Evolutionary conservation across 2,113 vertebrate genomes (phyloP), one percentile per base, ranked within the genome.

Genomic region (human (Homo sapiens)): DNA sequence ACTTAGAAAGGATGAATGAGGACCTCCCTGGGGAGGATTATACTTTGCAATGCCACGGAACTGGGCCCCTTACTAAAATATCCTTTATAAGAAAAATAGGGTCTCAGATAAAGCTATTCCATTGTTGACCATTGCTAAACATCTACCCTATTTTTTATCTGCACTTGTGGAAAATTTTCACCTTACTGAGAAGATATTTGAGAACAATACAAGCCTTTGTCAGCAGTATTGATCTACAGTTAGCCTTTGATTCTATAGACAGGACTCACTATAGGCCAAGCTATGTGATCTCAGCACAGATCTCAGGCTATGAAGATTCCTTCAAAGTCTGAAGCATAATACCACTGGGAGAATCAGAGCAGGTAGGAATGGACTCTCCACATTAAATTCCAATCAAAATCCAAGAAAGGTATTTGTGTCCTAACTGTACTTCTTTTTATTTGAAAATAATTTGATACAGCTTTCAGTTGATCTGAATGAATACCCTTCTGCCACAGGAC

Each of bases 191-290:
- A 96, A 97, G 96, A 93, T 92, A 97, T 95, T 89, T 97, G 94
- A 97, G 97, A 98, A 97, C 84, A 98, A 97, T 97, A 93, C 40
- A 85, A 76, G 27, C 70, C 93, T 98, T 97, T 98, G 96, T 96
- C 90, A 96, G 93, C 11, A 95, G 90, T 95, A 97, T 82, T 97
- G 96, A 96, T 97, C 96, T 98, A 85, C 72, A 94, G 94, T 94
- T 89, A 61, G 93, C 38, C 97, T 98, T 98, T 98, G 90, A 98
- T 98, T 97, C 98, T 90, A 96, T 83, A 97, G 95, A 95, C 45
- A 64, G 81, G 59, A 94, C 93, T 91, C 93, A 95, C 94, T 81
- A 89, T 75, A 72, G 72, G 72, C 94, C 93, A 90, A 95, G 75
- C 32, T 97, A 86, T 96, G 94, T 98, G 98, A 98, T 98, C 97